These are phyloP conservation scores for Heliconius hewitsoni DNA, from an alignment of 1,140 invertebrate genomes.

Conservation along the genomic window DNA sequence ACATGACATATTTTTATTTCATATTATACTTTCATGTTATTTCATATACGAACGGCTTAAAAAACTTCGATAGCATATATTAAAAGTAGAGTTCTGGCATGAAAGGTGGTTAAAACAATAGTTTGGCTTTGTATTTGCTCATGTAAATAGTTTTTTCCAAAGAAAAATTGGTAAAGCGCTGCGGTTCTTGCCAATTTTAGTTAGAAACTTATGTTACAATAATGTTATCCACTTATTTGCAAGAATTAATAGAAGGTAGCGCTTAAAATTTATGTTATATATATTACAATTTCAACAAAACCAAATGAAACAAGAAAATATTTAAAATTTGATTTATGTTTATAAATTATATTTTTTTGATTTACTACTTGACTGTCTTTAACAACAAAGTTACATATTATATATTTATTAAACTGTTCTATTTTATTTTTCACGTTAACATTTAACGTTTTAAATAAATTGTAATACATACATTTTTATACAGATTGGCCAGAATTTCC, in stretches of 20 bases:
- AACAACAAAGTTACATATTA: too few relatives aligned
- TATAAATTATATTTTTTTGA: too few relatives aligned
- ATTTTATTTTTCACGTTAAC: too few relatives aligned
- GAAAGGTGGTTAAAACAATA: conserved; percentile 21
- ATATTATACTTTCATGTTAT: not conserved
- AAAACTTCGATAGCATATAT: too few relatives aligned
- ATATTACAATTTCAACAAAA: too few relatives aligned
- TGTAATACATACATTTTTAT: conserved; percentile 26
- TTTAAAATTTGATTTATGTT: too few relatives aligned
- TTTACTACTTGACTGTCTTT: too few relatives aligned
- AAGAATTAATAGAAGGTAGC: not conserved
- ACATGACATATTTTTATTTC: too few relatives aligned
- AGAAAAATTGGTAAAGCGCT: conserved; percentile 31
- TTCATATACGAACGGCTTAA: not conserved
- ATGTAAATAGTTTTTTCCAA: conserved; percentile 33
- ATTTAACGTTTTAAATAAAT: too few relatives aligned
- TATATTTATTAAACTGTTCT: too few relatives aligned
- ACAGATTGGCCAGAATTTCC: conserved; percentile 15
- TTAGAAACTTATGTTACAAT: conserved; percentile 24
- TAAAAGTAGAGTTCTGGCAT: conserved; percentile 28
- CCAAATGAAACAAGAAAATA: too few relatives aligned
- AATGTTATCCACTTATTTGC: not conserved
- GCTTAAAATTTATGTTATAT: not conserved
- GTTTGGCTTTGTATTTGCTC: conserved; percentile 27
- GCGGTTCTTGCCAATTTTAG: conserved; percentile 34